phyloP scores from a whole-genome alignment of 2,113 vertebrate species.

The Grus americana region DNA sequence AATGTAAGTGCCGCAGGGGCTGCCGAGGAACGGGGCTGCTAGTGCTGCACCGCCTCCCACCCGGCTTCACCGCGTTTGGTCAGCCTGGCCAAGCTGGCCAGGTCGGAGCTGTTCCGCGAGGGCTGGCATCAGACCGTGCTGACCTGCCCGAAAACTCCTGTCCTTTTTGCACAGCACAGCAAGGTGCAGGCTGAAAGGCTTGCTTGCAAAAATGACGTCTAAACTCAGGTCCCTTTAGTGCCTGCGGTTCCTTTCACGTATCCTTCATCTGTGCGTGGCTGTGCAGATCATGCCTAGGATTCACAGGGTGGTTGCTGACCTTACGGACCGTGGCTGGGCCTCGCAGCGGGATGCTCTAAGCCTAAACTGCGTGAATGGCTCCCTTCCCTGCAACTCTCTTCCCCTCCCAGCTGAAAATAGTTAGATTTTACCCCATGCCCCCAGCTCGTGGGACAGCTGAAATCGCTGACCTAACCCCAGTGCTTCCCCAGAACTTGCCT shows the following conservation, averaged over 20 bases:
- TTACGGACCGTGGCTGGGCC: not conserved
- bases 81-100: not conserved
- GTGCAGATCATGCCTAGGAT: not conserved
- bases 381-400: not conserved
- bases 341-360: not conserved
- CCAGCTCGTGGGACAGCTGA: not conserved
- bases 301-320: not conserved
- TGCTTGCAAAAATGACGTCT: not conserved
- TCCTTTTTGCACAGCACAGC: not conserved
- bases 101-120: not conserved
- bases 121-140: not conserved
- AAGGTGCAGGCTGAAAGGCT: not conserved
- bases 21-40: not conserved
- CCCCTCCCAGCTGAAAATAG: not conserved
- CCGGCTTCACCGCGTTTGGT: not conserved
- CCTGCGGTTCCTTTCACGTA: not conserved
- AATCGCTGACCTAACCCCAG: not conserved
- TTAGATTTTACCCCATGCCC: not conserved
- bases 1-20: slow-evolving; percentile 79
- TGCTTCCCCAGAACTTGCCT: accelerated
- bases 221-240: not conserved
- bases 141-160: not conserved
- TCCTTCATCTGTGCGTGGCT: not conserved
- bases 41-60: not conserved
- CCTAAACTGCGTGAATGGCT: accelerated